Base-by-base conservation (phyloP, 2,113 vertebrate genomes). In the Lophius piscatorius region DNA sequence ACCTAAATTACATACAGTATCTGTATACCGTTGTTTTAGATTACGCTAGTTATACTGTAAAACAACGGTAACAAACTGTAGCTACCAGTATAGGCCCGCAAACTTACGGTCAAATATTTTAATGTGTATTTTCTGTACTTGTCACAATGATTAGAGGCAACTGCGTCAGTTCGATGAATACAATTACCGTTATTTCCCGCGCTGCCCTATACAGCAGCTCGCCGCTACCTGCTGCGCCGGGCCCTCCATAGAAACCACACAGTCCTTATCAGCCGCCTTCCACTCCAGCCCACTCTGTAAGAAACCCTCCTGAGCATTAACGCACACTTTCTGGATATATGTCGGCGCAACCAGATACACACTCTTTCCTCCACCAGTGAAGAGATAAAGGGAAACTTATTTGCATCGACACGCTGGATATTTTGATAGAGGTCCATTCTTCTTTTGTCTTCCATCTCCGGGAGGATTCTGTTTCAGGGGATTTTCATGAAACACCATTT, bases 401-500 rank as follows among this genome's bases (percentile, higher is more conserved):
- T 76, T 80, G 78, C 74, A 68, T 80, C 57, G 56, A 76, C 67
- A 57, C 70, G 60, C 48, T 77, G 62, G 58, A 83, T 87, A 71
- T 74, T 75, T 81, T 72, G 73, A 87, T 82, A 74, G 52, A 55
- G 41, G 46, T 21, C 14, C 52, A 56, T 83, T 83, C 79, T 68
- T 83, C 70, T 36, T 81, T 80, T 82, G 82, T 85, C 81, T 84
- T 47, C 49, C 23, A 46, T 80, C 84, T 81, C 74, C 46, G 4
- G 69, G 54, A 71, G 74, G 69, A 83, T 89, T 84, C 65, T 3
- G 57, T 84, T 87, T 81, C 86, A 72, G 73, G 82, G 78, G 83
- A 76, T 84, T 84, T 87, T 78, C 80, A 64, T 66, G 66, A 86
- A 87, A 86, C 83, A 85, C 81, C 76, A 74, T 85, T 90, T 87